Evolutionary conservation across 2,797 vertebrate genomes (phyloP).

Genomic region (Taenioides sp.): DNA sequence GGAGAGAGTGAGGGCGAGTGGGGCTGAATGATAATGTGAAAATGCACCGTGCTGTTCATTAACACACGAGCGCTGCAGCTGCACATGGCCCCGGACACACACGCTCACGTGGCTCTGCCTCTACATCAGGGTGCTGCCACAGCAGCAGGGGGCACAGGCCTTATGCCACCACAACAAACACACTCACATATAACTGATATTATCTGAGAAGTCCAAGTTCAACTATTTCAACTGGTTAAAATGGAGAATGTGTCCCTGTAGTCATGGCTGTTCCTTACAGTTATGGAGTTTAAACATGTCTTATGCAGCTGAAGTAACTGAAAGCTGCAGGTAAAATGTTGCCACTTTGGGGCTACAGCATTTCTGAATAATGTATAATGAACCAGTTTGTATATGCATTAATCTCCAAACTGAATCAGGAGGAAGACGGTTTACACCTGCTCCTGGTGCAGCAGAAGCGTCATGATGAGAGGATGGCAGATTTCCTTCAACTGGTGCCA

Average conservation of each 20-base stretch:
- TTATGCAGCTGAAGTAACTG: not conserved
- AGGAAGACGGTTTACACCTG: conserved; percentile 13
- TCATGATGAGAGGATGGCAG: conserved; percentile 77
- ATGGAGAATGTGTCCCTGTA: not conserved
- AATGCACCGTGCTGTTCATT: conserved; percentile 79
- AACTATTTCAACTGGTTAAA: not conserved
- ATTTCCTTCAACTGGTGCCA: conserved; percentile 82
- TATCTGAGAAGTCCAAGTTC: conserved; percentile 7
- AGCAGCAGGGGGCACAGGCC: conserved; percentile 66
- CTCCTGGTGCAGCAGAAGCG: conserved; percentile 46
- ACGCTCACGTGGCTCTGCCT: conserved; percentile 54
- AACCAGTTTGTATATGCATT: not conserved
- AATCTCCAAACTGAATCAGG: not conserved
- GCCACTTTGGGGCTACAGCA: not conserved
- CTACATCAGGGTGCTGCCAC: conserved; percentile 59
- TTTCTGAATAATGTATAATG: not conserved
- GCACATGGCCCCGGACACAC: conserved; percentile 77
- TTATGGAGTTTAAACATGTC: not conserved
- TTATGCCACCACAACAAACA: conserved; percentile 19
- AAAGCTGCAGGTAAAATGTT: not conserved
- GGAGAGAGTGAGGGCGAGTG: conserved; percentile 59
- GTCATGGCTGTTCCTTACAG: not conserved
- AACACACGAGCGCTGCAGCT: conserved; percentile 89
- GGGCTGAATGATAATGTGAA: conserved; percentile 88
- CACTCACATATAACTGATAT: conserved; percentile 9